A percentile compares a stretch with the other conserved stretches of the same genome.
These are phyloP conservation scores for Epirrita christyi DNA, from an alignment of 2,888 invertebrate species.

Conservation along the genomic window DNA sequence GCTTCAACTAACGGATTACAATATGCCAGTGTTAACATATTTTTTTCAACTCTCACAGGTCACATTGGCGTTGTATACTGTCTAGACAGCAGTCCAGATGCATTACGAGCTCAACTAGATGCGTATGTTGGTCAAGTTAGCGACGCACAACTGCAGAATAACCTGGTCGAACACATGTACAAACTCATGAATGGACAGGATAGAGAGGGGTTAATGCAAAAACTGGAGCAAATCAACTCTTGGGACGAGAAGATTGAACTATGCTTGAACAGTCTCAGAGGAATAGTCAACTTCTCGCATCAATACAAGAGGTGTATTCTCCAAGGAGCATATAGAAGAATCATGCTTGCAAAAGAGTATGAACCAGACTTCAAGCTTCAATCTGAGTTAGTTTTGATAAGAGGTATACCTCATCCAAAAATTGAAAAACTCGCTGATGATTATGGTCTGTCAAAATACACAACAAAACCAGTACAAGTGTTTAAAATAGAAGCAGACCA, in stretches of 20 bases:
- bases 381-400: conserved; percentile 51
- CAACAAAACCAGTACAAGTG: conserved; percentile 42
- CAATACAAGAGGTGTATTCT: conserved; percentile 49
- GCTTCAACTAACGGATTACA: no score
- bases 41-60: conserved; percentile 42
- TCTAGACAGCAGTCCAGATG: conserved; percentile 57
- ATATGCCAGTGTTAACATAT: no score
- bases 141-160: conserved; percentile 46
- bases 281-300: conserved; percentile 42
- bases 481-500: conserved; percentile 46
- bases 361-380: conserved; percentile 45
- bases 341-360: conserved; percentile 46
- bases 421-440: conserved; percentile 40
- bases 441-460: conserved; percentile 50
- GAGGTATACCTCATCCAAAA: conserved; percentile 45
- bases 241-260: conserved; percentile 49
- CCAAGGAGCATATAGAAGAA: conserved; percentile 46
- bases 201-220: conserved; percentile 39
- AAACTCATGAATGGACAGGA: conserved; percentile 45
- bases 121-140: conserved; percentile 48
- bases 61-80: conserved; percentile 52
- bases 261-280: conserved; percentile 42
- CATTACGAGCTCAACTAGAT: conserved; percentile 48
- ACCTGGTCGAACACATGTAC: conserved; percentile 49
- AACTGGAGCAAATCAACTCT: conserved; percentile 38